Percentiles rank a stretch among this genome's conserved stretches.
These are phyloP conservation scores for Ditylenchus dipsaci DNA, from an alignment of 1,140 invertebrate genomes.

Conservation along the genomic window DNA sequence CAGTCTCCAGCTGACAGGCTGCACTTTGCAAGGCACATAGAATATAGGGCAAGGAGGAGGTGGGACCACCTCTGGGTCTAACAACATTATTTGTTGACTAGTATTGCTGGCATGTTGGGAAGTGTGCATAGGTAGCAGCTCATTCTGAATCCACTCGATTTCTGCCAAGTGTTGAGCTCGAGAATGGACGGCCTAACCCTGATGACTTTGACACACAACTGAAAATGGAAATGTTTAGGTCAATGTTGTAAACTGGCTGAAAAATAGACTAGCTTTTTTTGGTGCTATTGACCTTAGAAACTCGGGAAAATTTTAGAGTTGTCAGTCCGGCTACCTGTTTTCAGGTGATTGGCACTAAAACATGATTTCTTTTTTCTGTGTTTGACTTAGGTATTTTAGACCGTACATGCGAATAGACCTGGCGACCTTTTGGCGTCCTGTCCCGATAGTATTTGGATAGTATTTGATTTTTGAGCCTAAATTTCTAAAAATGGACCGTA, in stretches of 20 bases:
- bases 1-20: slow-evolving; percentile 55
- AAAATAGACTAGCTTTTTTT: no score
- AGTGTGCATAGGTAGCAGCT: slow-evolving; percentile 39
- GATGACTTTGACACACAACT: slow-evolving; percentile 50
- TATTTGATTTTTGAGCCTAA: no score
- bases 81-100: slow-evolving; percentile 31
- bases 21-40: slow-evolving; percentile 53
- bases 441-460: no score
- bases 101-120: slow-evolving; percentile 13
- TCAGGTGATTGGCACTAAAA: neutral
- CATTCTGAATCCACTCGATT: slow-evolving; percentile 48
- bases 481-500: no score
- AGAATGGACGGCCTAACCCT: slow-evolving; percentile 31
- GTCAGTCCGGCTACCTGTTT: no score
- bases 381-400: no score
- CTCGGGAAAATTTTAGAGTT: no score
- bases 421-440: no score
- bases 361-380: neutral
- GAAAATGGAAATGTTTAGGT: slow-evolving; percentile 13
- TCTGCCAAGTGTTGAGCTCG: slow-evolving; percentile 49
- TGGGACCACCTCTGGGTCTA: slow-evolving; percentile 26
- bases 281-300: no score
- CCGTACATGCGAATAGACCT: no score
- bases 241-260: no score
- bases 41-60: slow-evolving; percentile 41